Conservation (phyloP, 2,888 invertebrate genomes). For the Spilarctia lutea region DNA sequence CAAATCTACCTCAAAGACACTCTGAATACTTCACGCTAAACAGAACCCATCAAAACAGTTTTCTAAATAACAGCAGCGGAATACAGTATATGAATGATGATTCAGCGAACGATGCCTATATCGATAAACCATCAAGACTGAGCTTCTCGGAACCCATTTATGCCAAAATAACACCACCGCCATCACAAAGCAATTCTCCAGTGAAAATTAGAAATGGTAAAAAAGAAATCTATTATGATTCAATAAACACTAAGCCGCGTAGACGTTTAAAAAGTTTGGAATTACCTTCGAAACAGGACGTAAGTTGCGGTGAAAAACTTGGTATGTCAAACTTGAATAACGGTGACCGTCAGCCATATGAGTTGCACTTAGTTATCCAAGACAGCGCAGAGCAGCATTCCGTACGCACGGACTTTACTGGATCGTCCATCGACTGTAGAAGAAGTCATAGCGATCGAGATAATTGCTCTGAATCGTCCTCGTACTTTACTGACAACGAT, state of each 20-base stretch:
- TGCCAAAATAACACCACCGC: conserved; percentile 80
- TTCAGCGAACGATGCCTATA: conserved; percentile 54
- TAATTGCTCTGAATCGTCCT: conserved; percentile 84
- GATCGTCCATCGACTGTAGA: conserved; percentile 78
- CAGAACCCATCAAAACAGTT: conserved; percentile 77
- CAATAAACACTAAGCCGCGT: conserved; percentile 82
- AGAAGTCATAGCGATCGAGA: conserved; percentile 82
- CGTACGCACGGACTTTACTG: conserved; percentile 77
- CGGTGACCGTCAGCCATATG: conserved; percentile 76
- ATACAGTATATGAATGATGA: conserved; percentile 74
- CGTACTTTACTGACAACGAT: conserved; percentile 83
- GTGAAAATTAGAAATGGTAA: conserved; percentile 70
- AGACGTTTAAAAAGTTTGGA: conserved; percentile 81
- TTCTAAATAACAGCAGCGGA: conserved; percentile 75
- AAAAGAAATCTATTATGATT: conserved; percentile 81
- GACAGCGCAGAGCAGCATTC: conserved; percentile 82
- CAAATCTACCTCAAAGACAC: conserved; percentile 82
- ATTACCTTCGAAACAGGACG: conserved; percentile 68
- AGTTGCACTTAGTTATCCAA: conserved; percentile 73
- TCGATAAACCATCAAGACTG: conserved; percentile 70
- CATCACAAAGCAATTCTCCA: conserved; percentile 75
- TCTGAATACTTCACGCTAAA: conserved; percentile 84
- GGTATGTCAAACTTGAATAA: conserved; percentile 72
- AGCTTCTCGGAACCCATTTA: conserved; percentile 83
- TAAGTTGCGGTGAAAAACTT: conserved; percentile 70